phyloP scores from a whole-genome alignment of 2,797 vertebrate genomes.

The Choloepus didactylus region DNA sequence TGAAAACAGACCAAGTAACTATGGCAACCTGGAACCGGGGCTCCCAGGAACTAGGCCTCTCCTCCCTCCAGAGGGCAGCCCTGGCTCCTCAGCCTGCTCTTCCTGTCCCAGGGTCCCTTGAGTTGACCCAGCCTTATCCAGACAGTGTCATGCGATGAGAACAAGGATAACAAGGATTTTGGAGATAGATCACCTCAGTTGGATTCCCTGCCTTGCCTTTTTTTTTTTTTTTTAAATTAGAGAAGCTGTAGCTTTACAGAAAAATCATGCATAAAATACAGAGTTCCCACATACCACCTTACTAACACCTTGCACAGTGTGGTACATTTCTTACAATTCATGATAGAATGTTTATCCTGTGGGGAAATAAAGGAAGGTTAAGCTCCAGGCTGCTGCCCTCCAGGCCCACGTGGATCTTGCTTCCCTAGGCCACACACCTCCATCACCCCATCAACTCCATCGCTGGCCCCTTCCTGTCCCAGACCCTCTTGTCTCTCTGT shows the following conservation, averaged over 20 bases:
- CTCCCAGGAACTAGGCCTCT: conserved; percentile 76
- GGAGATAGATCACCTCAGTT: background rate
- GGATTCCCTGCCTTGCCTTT: background rate
- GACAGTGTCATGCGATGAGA: background rate
- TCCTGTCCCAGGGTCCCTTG: conserved; percentile 3
- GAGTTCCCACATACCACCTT: too few species aligned
- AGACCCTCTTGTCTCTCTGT: background rate
- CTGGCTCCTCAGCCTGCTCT: conserved; percentile 33
- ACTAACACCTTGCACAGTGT: too few species aligned
- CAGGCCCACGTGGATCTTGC: background rate
- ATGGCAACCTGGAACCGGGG: conserved; percentile 76
- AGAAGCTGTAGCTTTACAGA: too few species aligned
- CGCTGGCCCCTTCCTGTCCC: background rate
- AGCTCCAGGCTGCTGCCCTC: background rate
- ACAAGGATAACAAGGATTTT: background rate
- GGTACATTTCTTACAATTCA: too few species aligned
- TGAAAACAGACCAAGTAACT: conserved; percentile 79
- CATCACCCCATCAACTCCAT: background rate
- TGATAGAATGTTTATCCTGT: too few species aligned
- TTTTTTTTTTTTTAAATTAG: too few species aligned
- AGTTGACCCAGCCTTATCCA: background rate
- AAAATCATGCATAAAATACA: too few species aligned
- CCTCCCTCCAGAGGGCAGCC: conserved; percentile 69
- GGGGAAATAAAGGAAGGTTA: background rate
- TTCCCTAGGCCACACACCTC: background rate